Conservation (phyloP, 2,113 vertebrate species). For the Eonycteris spelaea region DNA sequence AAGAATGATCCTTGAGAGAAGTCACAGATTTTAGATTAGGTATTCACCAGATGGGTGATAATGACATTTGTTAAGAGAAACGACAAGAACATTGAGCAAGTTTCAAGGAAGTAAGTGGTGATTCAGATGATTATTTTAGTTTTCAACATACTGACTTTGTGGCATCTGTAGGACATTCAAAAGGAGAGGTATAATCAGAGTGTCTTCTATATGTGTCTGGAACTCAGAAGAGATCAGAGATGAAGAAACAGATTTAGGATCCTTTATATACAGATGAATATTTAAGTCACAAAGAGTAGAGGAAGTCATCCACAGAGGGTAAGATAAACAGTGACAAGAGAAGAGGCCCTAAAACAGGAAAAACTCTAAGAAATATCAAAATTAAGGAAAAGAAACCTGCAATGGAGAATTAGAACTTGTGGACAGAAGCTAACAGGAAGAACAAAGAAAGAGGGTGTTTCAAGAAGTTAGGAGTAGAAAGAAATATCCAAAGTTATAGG, state of each 20-base stretch:
- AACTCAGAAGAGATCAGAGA: background rate
- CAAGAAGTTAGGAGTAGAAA: background rate
- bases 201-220: background rate
- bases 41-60: background rate
- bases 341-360: background rate
- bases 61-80: background rate
- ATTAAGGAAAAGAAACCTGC: background rate
- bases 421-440: background rate
- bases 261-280: background rate
- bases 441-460: background rate
- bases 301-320: background rate
- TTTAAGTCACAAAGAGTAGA: background rate
- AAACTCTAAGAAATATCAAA: background rate
- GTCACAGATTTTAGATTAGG: background rate
- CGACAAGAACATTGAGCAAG: background rate
- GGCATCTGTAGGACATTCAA: background rate
- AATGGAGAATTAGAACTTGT: background rate
- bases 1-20: background rate
- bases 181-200: background rate
- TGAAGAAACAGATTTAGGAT: background rate
- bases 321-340: background rate
- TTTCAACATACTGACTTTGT: constrained; percentile 4
- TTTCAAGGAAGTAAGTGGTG: background rate
- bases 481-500: background rate
- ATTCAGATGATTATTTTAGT: background rate